Evolutionary conservation across 2,888 invertebrate genomes (phyloP).

Genomic region (Blastobasis lacticolella): DNA sequence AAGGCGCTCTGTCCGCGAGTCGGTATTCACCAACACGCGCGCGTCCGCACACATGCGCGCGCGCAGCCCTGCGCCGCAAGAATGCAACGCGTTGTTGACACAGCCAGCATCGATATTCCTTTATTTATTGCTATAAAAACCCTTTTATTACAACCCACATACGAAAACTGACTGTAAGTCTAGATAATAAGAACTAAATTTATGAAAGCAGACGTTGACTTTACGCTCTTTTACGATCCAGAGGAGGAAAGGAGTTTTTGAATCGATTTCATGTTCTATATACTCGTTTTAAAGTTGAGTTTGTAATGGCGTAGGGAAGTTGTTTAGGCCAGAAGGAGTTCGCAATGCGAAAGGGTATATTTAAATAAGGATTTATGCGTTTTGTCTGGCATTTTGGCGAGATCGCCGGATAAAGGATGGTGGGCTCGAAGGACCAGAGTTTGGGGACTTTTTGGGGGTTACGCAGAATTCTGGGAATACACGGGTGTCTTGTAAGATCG

Average conservation of each 20-base stretch:
- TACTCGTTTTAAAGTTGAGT: constrained; percentile 19
- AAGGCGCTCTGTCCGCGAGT: constrained; percentile 44
- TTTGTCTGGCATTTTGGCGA: constrained; percentile 71
- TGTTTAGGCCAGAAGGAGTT: constrained; percentile 26
- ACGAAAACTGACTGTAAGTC: constrained; percentile 18
- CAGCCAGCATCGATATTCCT: constrained; percentile 73
- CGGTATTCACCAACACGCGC: constrained; percentile 71
- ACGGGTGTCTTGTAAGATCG: neutral
- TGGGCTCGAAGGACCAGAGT: constrained; percentile 44
- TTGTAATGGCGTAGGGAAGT: constrained; percentile 17
- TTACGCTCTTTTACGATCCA: too few relatives aligned
- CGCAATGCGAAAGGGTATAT: constrained; percentile 45
- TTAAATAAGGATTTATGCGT: constrained; percentile 74
- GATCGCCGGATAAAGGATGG: constrained; percentile 65
- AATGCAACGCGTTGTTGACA: constrained; percentile 74
- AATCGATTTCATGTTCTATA: constrained; percentile 26
- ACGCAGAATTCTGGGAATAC: neutral
- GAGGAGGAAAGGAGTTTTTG: constrained; percentile 2
- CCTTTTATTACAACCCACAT: constrained; percentile 25
- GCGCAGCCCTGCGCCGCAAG: constrained; percentile 63
- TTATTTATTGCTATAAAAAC: constrained; percentile 73
- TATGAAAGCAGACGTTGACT: too few relatives aligned
- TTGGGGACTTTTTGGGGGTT: constrained; percentile 3
- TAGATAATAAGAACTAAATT: neutral
- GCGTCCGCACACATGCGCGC: constrained; percentile 37